These are phyloP conservation scores for Trissolcus japonicus DNA, from an alignment of 2,888 invertebrate species.

Conservation along the genomic window DNA sequence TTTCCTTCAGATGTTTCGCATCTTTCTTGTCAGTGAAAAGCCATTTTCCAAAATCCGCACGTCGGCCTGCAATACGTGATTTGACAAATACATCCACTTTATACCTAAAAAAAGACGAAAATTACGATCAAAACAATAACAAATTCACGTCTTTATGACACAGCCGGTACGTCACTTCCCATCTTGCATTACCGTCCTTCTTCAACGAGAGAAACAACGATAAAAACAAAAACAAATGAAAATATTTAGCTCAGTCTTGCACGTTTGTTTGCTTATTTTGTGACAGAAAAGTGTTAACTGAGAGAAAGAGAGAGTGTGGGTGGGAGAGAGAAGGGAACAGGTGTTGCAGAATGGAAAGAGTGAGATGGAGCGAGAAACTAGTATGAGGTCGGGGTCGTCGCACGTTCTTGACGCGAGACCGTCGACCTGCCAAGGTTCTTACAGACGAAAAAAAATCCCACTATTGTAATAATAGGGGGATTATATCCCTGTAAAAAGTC, in stretches of 20 bases:
- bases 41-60: constrained; percentile 13
- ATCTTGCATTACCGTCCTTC: background rate
- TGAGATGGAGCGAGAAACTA: constrained; percentile 29
- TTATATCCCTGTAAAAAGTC: constrained; percentile 29
- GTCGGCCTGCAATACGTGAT: constrained; percentile 1
- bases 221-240: background rate
- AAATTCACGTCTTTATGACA: background rate
- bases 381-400: constrained; percentile 72
- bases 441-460: constrained; percentile 26
- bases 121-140: constrained; percentile 1
- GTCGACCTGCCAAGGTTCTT: constrained; percentile 73
- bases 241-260: background rate
- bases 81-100: constrained; percentile 3
- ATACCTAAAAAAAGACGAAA: background rate
- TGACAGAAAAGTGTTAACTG: background rate
- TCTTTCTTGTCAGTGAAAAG: constrained; percentile 8
- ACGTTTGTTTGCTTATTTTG: constrained; percentile 5
- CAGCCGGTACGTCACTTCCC: background rate
- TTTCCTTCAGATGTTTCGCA: constrained; percentile 9
- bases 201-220: background rate
- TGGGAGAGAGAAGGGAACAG: constrained; percentile 14
- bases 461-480: constrained; percentile 64
- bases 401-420: constrained; percentile 73
- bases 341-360: constrained; percentile 25
- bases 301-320: constrained; percentile 7